Evolutionary conservation across 2,113 vertebrate species (phyloP).

Genomic region (Trematocara zebra): DNA sequence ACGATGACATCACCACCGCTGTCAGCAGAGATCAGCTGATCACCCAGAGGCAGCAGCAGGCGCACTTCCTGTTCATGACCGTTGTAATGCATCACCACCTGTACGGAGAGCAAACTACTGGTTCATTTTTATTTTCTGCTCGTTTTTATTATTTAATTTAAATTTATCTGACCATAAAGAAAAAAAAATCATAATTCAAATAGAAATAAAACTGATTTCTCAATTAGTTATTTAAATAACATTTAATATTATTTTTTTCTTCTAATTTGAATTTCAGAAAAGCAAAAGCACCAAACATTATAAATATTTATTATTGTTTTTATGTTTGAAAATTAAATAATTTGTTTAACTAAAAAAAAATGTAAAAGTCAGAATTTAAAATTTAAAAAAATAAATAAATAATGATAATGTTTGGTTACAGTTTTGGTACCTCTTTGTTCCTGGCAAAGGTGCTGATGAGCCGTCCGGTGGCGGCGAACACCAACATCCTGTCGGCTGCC

Average conservation of each 20-base stretch:
- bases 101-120: background rate
- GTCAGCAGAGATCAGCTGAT: constrained; percentile 91
- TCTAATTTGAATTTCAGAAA: background rate
- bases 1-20: constrained; percentile 82
- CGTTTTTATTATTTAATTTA: background rate
- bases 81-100: constrained; percentile 86
- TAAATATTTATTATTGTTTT: background rate
- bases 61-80: constrained; percentile 85
- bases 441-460: constrained; percentile 83
- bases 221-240: background rate
- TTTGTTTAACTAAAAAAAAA: background rate
- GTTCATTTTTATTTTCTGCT: background rate
- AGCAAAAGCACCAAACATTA: background rate
- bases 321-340: background rate
- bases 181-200: background rate
- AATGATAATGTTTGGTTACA: background rate
- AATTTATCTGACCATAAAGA: background rate
- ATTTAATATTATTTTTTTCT: background rate
- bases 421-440: constrained; percentile 71
- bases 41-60: constrained; percentile 87
- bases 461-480: constrained; percentile 81
- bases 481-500: constrained; percentile 87
- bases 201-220: background rate
- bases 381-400: background rate
- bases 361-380: background rate